Conservation (phyloP, 1,140 invertebrate genomes). For the Penaeus chinensis region DNA sequence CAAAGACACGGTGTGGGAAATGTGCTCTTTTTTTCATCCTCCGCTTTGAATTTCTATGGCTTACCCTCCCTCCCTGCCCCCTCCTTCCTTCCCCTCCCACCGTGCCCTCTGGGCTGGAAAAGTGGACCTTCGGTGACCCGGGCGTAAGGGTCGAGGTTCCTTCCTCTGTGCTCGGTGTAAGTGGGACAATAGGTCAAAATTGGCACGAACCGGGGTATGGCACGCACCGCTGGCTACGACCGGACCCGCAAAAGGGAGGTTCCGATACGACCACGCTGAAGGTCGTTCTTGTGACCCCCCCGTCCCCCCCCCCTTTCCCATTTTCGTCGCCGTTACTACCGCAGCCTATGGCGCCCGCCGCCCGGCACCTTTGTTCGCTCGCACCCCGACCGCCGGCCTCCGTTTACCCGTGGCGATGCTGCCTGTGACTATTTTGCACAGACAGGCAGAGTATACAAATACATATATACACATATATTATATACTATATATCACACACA, state of each 20-base stretch:
- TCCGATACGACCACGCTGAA: not conserved
- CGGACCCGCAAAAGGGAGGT: conserved; percentile 21
- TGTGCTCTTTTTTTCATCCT: conserved; percentile 17
- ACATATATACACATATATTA: too few species aligned
- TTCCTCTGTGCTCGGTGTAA: conserved; percentile 23
- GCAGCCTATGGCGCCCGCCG: not conserved
- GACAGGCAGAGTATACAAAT: too few species aligned
- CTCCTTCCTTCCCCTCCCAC: not conserved
- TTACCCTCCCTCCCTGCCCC: not conserved
- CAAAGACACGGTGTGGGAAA: conserved; percentile 44
- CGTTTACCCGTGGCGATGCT: too few species aligned
- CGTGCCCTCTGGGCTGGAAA: not conserved
- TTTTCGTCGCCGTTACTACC: not conserved
- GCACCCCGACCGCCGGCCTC: too few species aligned
- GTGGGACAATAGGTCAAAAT: conserved; percentile 55
- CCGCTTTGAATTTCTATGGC: too few species aligned
- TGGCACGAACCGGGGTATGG: conserved; percentile 53
- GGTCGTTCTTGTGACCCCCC: not conserved
- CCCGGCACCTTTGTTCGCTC: not conserved
- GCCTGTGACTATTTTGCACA: too few species aligned
- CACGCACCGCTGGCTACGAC: conserved; percentile 45
- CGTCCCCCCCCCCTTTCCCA: not conserved
- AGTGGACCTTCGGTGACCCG: not conserved
- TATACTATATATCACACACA: too few species aligned
- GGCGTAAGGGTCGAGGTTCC: not conserved